Base-by-base conservation (phyloP, 2,888 invertebrate species). In the Xylocampa areola region DNA sequence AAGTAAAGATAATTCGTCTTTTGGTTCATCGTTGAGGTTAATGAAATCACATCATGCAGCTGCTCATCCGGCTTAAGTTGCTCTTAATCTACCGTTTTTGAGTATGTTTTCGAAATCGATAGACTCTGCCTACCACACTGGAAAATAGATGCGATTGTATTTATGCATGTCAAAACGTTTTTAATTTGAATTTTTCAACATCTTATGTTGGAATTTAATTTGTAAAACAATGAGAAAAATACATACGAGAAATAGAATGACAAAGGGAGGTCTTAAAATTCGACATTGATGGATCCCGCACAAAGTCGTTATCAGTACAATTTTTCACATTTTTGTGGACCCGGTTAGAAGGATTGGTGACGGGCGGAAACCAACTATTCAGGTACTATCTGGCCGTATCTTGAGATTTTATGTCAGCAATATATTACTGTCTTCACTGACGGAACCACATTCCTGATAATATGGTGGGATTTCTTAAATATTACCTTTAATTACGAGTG, bases 361-460 rank as follows among this genome's bases (percentile, higher is more conserved):
- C 81, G 80, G 81, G 71, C 88, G 90, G 89, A 91, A 91, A 90
- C 86, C 81, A 82, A 89, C 89, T 87, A 90, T 91, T 88, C 85
- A 82, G 89, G 86, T 71, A 82, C 84, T 92, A 93, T 94, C 93
- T 86, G 77, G 76, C 82, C 80, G 73, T 90, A 93, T 93, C 90
- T 93, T 78, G 73, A 87, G 85, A 82, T 84, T 92, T 92, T 90
- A 91, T 90, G 92, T 90, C 90, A 85, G 89, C 85, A 84, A 92
- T 93, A 92, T 88, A 87, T 93, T 91, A 92, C 88, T 85, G 87
- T 88, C 90, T 79, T 63, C 71, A 82, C 86, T 84, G 85, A 88
- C 88, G 77, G 83, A 70, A 77, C 86, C 85, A 68, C 89, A 90
- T 90, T 88, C 86, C 76, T 81, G 90, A 89, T 91, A 87, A 88